Conservation (phyloP, 1,140 invertebrate species). For the Dendroctonus ponderosae region DNA sequence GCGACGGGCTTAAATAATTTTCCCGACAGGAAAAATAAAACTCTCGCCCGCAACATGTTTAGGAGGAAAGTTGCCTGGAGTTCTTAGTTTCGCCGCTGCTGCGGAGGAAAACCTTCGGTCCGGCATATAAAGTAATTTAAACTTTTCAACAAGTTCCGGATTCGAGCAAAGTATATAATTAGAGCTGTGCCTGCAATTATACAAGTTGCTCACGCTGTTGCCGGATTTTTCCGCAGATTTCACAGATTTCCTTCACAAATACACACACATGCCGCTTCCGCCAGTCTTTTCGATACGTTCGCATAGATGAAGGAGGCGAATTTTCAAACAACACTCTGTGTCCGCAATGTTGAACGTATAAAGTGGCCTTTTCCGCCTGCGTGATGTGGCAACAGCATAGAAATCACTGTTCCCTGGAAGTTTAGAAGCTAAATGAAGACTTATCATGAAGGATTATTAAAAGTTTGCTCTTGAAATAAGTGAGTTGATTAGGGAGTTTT, state of each 20-base stretch:
- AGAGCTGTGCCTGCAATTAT: slow-evolving; percentile 36
- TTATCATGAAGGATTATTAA: slow-evolving; percentile 21
- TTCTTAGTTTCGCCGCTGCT: slow-evolving; percentile 12
- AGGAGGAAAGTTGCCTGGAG: slow-evolving; percentile 6
- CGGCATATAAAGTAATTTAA: slow-evolving; percentile 46
- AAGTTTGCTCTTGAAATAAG: slow-evolving; percentile 24
- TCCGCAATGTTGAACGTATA: too few relatives aligned
- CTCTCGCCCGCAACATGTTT: slow-evolving; percentile 13
- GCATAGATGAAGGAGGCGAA: too few relatives aligned
- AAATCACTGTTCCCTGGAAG: neutral
- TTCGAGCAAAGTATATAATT: slow-evolving; percentile 47
- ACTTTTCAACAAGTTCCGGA: slow-evolving; percentile 45
- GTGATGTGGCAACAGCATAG: slow-evolving; percentile 1
- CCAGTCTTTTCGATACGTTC: too few relatives aligned
- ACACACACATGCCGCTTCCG: too few relatives aligned
- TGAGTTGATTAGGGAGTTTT: slow-evolving; percentile 16
- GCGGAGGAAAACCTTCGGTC: slow-evolving; percentile 21
- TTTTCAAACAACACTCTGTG: too few relatives aligned
- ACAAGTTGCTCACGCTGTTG: slow-evolving; percentile 19
- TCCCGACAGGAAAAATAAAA: slow-evolving; percentile 21
- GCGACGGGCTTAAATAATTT: slow-evolving; percentile 18
- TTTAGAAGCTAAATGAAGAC: slow-evolving; percentile 8
- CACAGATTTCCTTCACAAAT: neutral
- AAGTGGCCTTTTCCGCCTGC: too few relatives aligned
- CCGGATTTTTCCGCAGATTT: neutral